These are phyloP conservation scores for Myotis daubentonii DNA, from an alignment of 2,797 vertebrate species.

Conservation along the genomic window DNA sequence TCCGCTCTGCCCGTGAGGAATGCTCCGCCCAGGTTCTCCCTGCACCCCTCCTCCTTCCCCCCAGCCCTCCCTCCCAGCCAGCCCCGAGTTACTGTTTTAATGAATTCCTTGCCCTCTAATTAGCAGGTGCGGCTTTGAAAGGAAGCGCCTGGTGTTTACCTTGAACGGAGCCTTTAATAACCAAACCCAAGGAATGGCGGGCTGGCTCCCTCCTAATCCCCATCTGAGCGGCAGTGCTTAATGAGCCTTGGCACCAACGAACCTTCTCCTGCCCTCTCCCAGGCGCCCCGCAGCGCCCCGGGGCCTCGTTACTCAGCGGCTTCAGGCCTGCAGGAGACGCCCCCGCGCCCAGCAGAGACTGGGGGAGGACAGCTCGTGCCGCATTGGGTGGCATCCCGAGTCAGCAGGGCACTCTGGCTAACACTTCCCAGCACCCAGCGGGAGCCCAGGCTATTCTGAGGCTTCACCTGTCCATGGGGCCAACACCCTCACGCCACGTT, in stretches of 20 bases:
- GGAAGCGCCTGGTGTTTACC: constrained; percentile 79
- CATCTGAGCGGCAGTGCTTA: constrained; percentile 47
- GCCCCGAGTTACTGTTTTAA: constrained; percentile 73
- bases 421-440: neutral
- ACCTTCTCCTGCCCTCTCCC: constrained; percentile 42
- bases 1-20: neutral
- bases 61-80: constrained; percentile 26
- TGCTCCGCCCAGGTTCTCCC: neutral
- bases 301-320: neutral
- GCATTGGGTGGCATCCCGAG: neutral
- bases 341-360: neutral
- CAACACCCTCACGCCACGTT: neutral
- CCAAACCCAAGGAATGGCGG: constrained; percentile 43
- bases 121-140: constrained; percentile 77
- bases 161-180: constrained; percentile 76
- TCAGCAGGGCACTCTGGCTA: neutral
- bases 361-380: neutral
- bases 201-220: constrained; percentile 71
- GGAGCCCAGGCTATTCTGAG: too few species aligned
- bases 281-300: neutral
- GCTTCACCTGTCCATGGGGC: neutral
- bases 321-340: neutral
- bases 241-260: constrained; percentile 63
- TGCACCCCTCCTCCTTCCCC: neutral
- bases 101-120: constrained; percentile 78